These are phyloP conservation scores for Caenorhabditis sp. DNA, from an alignment of 2,888 invertebrate species.

Conservation along the genomic window DNA sequence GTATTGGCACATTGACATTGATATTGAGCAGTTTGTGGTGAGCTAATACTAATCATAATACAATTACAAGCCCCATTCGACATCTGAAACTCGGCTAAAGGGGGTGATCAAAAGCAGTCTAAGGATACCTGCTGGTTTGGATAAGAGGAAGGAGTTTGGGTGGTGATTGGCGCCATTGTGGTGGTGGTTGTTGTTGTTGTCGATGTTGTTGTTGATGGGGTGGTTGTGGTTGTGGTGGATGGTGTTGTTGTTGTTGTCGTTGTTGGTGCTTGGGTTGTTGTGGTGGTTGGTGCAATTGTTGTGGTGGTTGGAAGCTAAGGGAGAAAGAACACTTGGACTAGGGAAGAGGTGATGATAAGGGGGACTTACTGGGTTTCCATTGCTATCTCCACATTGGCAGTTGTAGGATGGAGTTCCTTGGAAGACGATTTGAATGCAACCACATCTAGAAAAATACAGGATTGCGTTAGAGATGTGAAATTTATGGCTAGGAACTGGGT, in stretches of 20 bases:
- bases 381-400: slow-evolving; percentile 55
- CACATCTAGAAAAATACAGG: slow-evolving; percentile 36
- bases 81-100: not conserved
- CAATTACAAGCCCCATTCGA: slow-evolving; percentile 49
- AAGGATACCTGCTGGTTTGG: slow-evolving; percentile 10
- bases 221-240: slow-evolving; percentile 31
- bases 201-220: slow-evolving; percentile 28
- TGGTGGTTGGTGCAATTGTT: slow-evolving; percentile 29
- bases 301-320: slow-evolving; percentile 35
- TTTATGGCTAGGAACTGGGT: too few species aligned
- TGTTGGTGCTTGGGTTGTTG: not conserved
- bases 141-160: slow-evolving; percentile 15
- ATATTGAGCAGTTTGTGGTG: slow-evolving; percentile 59
- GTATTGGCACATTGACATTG: slow-evolving; percentile 52
- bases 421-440: slow-evolving; percentile 60
- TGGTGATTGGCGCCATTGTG: slow-evolving; percentile 32
- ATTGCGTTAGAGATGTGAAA: not conserved
- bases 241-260: slow-evolving; percentile 40
- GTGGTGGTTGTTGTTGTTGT: slow-evolving; percentile 17
- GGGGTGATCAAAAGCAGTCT: not conserved
- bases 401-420: slow-evolving; percentile 55
- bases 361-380: slow-evolving; percentile 43
- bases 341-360: not conserved
- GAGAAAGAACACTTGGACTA: not conserved
- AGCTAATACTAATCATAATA: slow-evolving; percentile 59